phyloP scores from a whole-genome alignment of 2,888 invertebrate species.

The Amphipyra berbera region DNA sequence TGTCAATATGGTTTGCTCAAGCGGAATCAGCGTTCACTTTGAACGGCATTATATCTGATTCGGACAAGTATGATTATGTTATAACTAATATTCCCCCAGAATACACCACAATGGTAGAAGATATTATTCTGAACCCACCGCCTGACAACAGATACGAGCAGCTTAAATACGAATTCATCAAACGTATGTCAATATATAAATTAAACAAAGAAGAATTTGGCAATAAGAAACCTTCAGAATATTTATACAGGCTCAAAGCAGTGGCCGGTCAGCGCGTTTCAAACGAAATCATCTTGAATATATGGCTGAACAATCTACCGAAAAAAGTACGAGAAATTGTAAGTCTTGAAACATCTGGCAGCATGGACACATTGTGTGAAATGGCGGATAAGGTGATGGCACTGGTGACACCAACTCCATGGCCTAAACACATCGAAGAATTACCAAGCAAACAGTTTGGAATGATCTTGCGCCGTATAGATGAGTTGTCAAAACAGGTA shows the following conservation, averaged over 20 bases:
- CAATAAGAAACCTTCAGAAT: constrained; percentile 34
- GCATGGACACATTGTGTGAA: constrained; percentile 19
- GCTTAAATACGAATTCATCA: constrained; percentile 42
- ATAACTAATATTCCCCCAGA: constrained; percentile 29
- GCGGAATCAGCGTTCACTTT: constrained; percentile 36
- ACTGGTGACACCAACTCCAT: constrained; percentile 3
- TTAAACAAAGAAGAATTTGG: constrained; percentile 16
- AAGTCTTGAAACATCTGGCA: constrained; percentile 19
- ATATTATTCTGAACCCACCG: constrained; percentile 36
- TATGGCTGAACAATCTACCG: constrained; percentile 43
- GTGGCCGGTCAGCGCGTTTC: constrained; percentile 24
- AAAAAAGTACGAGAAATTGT: constrained; percentile 33
- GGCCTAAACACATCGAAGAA: not conserved
- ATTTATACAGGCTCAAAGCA: constrained; percentile 21
- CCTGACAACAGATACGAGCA: constrained; percentile 12
- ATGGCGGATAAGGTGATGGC: constrained; percentile 40
- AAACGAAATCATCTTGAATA: constrained; percentile 24
- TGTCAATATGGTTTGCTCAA: constrained; percentile 44
- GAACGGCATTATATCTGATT: constrained; percentile 22
- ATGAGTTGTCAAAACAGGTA: constrained; percentile 25
- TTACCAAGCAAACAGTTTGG: constrained; percentile 9
- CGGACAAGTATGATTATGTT: constrained; percentile 34
- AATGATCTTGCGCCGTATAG: constrained; percentile 19
- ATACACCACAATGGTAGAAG: constrained; percentile 24
- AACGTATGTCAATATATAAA: constrained; percentile 31